Evolutionary conservation across 2,797 vertebrate genomes (phyloP), one percentile per base, ranked within the genome.

Genomic region (Vespertilio murinus): DNA sequence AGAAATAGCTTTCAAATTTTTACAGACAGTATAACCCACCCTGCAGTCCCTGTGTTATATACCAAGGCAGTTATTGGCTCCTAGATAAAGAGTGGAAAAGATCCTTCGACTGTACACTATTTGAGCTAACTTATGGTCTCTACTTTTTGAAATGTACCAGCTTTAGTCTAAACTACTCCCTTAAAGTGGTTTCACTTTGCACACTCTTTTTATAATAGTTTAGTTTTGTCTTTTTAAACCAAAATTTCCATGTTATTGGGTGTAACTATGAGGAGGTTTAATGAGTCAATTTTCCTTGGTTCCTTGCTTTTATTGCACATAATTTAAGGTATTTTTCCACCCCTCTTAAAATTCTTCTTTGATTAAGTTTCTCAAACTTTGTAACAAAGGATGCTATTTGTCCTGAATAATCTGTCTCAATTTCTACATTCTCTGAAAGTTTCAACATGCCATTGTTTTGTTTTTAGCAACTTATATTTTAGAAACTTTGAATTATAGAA

Each of bases 291-390:
- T 83, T 85, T 79, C 20, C 28, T 93, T 47, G 7, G 20, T 92
- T 52, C 42, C 25, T 49, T 23, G 1, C 17, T 81, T 42, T 88
- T 40, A 47, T 33, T 56, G 25, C 30, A 88, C 25, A 65, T 61
- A 61, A 80, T 40, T 82, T 88, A 75, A 90, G 13, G 67, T 81
- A 59, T 30, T 88, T 91, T 52, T 64, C 59, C 7, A n/a, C 2
- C 22, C 8, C 5, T 71, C 40, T 80, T 67, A 86, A 94, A 78
- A 82, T 25, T 5, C 2, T 8, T 38, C 25, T 65, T 77, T 38
- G 23, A 49, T 94, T 94, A 38, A 83, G 64, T 93, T 92, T 77
- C 30, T 75, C 71, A 85, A 77, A 78, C 9, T 13, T n/a, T 84
- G 28, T 85, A 85, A 82, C 47, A 85, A 64, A 61, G 38, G 42